Percentiles rank a stretch among this genome's conserved stretches.
phyloP scores from a whole-genome alignment of 2,888 invertebrate species.

The Hirtodrosophila alboralis region DNA sequence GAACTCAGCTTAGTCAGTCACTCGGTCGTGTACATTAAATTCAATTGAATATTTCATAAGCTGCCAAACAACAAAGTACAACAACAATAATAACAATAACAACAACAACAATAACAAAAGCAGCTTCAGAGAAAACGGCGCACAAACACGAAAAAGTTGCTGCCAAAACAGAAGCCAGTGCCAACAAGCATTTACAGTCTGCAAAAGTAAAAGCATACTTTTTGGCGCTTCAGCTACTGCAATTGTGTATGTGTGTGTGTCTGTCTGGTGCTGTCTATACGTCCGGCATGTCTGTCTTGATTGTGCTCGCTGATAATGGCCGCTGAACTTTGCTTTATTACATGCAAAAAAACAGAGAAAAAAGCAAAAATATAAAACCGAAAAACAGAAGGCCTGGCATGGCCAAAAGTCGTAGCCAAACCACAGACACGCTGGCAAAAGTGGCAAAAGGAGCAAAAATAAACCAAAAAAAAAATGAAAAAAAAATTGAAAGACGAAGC shows the following conservation, averaged over 20 bases:
- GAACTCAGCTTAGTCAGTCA: slow-evolving; percentile 63
- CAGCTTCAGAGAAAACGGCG: slow-evolving; percentile 30
- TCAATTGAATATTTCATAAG: slow-evolving; percentile 77
- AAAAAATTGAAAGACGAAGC: slow-evolving; percentile 6
- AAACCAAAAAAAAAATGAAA: slow-evolving; percentile 4
- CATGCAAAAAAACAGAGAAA: slow-evolving; percentile 46
- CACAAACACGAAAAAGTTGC: slow-evolving; percentile 54
- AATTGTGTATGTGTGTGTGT: slow-evolving; percentile 24
- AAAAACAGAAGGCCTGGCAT: slow-evolving; percentile 21
- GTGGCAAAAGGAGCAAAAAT: slow-evolving; percentile 37
- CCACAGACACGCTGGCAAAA: slow-evolving; percentile 59
- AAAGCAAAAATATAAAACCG: slow-evolving; percentile 6
- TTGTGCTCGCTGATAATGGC: slow-evolving; percentile 69
- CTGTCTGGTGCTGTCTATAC: slow-evolving; percentile 46
- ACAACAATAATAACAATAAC: slow-evolving; percentile 37
- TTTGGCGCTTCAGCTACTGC: slow-evolving; percentile 48
- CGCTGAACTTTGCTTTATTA: slow-evolving; percentile 69
- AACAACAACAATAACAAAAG: not conserved
- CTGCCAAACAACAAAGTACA: slow-evolving; percentile 58
- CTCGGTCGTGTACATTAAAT: slow-evolving; percentile 71
- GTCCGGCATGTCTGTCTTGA: slow-evolving; percentile 53
- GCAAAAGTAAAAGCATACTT: slow-evolving; percentile 63
- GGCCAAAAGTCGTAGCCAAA: slow-evolving; percentile 49
- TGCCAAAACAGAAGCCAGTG: slow-evolving; percentile 48
- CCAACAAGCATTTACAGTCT: slow-evolving; percentile 42